Evolutionary conservation across 2,113 vertebrate genomes (phyloP), one percentile per base, ranked within the genome.

Genomic region (Gracilinanus agilis): DNA sequence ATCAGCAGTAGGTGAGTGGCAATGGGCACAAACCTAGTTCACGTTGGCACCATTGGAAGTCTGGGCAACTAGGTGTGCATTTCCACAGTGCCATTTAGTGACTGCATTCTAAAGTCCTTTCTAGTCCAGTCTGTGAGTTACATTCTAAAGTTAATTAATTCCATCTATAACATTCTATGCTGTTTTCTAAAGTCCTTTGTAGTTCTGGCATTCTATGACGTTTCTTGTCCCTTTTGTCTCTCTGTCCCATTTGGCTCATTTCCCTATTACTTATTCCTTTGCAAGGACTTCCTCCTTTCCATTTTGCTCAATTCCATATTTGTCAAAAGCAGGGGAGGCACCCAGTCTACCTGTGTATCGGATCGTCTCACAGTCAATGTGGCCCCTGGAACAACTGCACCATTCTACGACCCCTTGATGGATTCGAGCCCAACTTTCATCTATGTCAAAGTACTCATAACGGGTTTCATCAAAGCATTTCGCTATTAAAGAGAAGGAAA

Each of bases 381-480:
- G 97, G 54, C 99, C 97, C 0, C 97, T 90, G 4, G 53, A 54
- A 25, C 99, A 99, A 0, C 3, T 6, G 94, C 99, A 99, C 93
- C 98, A 98, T 91, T 99, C 99, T 97, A 99, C 99, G 0, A 27
- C 98, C 24, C 99, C 99, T 27, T 97, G 94, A 67, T 98, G 98
- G 96, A 99, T 99, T 16, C 99, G 99, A 93, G 99, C 98, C 99
- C 99, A 99, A 58, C 97, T 99, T 54, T 97, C 97, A 3, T 98
- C 99, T 11, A 10, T 95, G 96, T 99, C 99, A 98, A 99, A 99
- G 97, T 98, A 96, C 93, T 98, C 98, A 0, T 99, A 97, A 98
- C 99, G 99, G 40, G 96, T 93, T 44, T 97, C 97, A 91, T 99
- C 99, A 88, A 99, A 99, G 98, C 99, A 99, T 92, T 98, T 99